phyloP scores from a whole-genome alignment of 2,797 vertebrate species.

The Aulostomus chinensis region DNA sequence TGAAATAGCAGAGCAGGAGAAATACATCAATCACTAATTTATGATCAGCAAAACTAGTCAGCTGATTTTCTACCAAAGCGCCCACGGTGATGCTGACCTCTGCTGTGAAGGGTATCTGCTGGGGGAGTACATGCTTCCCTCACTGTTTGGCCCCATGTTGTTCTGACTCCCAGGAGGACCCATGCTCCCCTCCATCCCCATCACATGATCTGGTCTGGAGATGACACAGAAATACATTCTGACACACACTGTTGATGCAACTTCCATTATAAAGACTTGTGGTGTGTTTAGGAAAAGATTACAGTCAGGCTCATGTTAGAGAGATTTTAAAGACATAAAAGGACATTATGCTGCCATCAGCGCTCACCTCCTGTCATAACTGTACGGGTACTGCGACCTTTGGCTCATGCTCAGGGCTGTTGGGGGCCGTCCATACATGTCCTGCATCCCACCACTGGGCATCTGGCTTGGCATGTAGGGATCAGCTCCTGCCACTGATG shows the following conservation, averaged over 20 bases:
- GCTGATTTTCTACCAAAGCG: no score
- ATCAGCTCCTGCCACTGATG: conserved; percentile 90
- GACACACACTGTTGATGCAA: conserved; percentile 3
- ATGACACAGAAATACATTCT: conserved; percentile 36
- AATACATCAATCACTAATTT: neutral
- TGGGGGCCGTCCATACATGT: conserved; percentile 89
- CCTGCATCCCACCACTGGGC: conserved; percentile 90
- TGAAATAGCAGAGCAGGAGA: conserved; percentile 19
- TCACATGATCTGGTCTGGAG: conserved; percentile 82
- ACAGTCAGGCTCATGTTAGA: no score
- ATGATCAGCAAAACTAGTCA: no score
- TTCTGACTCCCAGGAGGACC: conserved; percentile 79
- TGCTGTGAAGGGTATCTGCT: conserved; percentile 80
- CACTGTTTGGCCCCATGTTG: conserved; percentile 82
- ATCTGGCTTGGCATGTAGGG: conserved; percentile 93
- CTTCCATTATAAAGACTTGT: neutral
- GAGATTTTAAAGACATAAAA: no score
- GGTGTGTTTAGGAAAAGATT: no score
- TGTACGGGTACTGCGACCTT: conserved; percentile 92
- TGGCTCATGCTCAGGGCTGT: conserved; percentile 90
- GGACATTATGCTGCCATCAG: neutral
- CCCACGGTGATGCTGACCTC: conserved; percentile 66
- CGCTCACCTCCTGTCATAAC: conserved; percentile 93
- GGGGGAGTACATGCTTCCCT: conserved; percentile 82
- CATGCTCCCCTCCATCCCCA: conserved; percentile 82